Evolutionary conservation across 92 coral and sea anemone species (phyloP), one percentile per base, ranked within the genome.

Genomic region (Pocillopora grandis): DNA sequence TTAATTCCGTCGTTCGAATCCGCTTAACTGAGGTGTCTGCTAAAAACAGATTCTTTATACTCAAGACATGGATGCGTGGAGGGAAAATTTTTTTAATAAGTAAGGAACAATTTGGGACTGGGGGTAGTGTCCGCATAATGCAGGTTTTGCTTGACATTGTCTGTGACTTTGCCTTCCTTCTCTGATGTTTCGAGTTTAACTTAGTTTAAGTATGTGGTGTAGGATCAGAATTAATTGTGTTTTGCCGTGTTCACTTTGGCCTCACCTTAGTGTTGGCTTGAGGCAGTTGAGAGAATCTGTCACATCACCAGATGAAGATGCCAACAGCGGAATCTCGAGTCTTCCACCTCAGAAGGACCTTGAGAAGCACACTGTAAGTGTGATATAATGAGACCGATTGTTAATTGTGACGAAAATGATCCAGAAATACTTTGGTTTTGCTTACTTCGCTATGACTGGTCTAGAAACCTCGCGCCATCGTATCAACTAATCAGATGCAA

Each of bases 331-430:
- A 71, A 1, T 20, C 20, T 17, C 55, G 56, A 62, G 64, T 48
- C 81, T 91, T 13, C 97, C 98, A 11, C 95, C 97, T 21, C 97
- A 93, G 76, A 77, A 77, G 19, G 93, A 90, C 69, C 56, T 93
- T 17, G 66, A 87, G 8, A 76, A 88, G 33, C 90, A 93, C 88
- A 88, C 90, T 75, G 98, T 95, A 80, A 91, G 93, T 84, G 4
- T 61, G 12, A 37, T 7, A 42, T 42, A 42, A 42, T 42, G 8
- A 42, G 5, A 42, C 8, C 8, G 52, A 42, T 42, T 42, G 52
- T 42, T 42, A 42, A 42, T 42, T 42, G 52, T 42, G 52, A 42
- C 52, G 52, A 7, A 42, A 42, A 42, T 42, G 8, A 42, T 42
- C 52, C 52, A 42, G 52, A 42, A 3, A 7, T 42, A 42, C 52